phyloP scores from a whole-genome alignment of 2,797 vertebrate genomes.

The Orientallactaga sibirica region DNA sequence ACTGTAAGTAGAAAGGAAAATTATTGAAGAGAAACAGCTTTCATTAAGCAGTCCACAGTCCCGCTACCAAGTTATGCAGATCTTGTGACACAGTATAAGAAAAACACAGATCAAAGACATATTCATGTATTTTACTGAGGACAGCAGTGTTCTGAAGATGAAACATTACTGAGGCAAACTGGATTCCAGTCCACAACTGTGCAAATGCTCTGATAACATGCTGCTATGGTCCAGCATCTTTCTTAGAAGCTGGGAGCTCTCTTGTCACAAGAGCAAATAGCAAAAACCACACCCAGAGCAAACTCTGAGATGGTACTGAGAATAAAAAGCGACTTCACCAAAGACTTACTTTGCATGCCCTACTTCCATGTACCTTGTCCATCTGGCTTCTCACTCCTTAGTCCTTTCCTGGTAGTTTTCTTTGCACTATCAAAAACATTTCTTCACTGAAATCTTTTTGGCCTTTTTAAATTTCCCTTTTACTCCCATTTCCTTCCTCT shows the following conservation, averaged over 20 bases:
- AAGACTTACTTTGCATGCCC: neutral
- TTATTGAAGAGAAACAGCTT: slow-evolving; percentile 44
- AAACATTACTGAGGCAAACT: neutral
- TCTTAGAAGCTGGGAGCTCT: slow-evolving; percentile 3
- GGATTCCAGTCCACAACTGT: neutral
- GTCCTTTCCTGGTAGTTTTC: neutral
- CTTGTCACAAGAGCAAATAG: slow-evolving; percentile 27
- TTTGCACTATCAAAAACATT: neutral
- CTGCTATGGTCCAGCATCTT: neutral
- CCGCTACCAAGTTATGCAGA: neutral
- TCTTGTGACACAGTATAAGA: neutral
- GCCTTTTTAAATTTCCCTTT: neutral
- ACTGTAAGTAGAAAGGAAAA: slow-evolving; percentile 7
- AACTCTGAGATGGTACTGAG: neutral
- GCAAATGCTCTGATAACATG: neutral
- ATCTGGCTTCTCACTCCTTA: neutral
- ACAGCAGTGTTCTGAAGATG: slow-evolving; percentile 47
- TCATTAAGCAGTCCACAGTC: neutral
- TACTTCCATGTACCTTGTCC: neutral
- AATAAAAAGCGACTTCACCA: neutral
- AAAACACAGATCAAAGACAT: slow-evolving; percentile 50
- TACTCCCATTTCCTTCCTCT: neutral
- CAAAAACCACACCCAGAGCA: neutral
- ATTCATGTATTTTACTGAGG: slow-evolving; percentile 40
- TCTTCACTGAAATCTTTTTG: neutral